Conservation (phyloP, 2,113 vertebrate genomes). For the Chloroceryle aenea region DNA sequence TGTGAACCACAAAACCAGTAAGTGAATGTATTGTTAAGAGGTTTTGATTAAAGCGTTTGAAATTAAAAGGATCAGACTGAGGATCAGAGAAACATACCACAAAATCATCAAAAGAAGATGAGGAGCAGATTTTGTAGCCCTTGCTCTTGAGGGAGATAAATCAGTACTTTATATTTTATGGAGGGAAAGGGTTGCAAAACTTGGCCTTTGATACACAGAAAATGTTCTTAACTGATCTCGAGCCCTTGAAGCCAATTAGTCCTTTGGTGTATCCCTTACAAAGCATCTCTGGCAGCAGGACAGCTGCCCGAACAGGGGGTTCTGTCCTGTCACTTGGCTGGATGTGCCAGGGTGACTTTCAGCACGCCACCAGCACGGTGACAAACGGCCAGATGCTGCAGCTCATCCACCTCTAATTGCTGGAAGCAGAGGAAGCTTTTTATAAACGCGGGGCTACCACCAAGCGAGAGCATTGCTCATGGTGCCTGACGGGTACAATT, state of each 20-base stretch:
- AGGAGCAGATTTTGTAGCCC: conserved; percentile 63
- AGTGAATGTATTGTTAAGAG: conserved; percentile 49
- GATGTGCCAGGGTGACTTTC: neutral
- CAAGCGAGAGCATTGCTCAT: neutral
- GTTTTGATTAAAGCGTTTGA: conserved; percentile 65
- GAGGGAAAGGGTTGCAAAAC: neutral
- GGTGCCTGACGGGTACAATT: neutral
- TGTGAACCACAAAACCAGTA: conserved; percentile 33
- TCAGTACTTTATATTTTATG: conserved; percentile 13
- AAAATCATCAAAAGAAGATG: conserved; percentile 68
- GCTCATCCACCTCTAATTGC: neutral
- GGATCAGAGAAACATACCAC: conserved; percentile 47
- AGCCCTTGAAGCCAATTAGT: neutral
- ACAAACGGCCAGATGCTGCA: neutral
- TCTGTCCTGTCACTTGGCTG: neutral
- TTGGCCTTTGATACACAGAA: neutral
- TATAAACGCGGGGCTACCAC: neutral
- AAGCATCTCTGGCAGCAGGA: neutral
- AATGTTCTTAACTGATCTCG: neutral
- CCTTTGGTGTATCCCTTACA: rapidly evolving
- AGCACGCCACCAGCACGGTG: neutral
- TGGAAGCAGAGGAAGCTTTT: neutral
- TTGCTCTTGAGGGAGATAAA: conserved; percentile 57
- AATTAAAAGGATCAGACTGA: conserved; percentile 62
- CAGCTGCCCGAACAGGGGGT: neutral